phyloP scores from a whole-genome alignment of 2,797 vertebrate genomes.

The Myiotriccus ornatus region DNA sequence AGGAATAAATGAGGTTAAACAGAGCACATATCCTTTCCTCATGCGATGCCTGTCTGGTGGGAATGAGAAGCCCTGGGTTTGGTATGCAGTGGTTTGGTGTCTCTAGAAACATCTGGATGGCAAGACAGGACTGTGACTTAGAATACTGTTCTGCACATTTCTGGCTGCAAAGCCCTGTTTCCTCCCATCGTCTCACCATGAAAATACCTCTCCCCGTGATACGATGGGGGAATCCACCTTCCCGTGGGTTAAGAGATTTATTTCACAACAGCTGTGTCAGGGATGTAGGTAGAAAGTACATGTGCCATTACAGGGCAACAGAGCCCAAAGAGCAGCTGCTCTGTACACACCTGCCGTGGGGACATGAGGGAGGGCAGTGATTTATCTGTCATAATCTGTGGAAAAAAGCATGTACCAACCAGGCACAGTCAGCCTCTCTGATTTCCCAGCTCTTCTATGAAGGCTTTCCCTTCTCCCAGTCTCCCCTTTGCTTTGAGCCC shows the following conservation, averaged over 20 bases:
- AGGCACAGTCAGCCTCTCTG: neutral
- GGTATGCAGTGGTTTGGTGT: slow-evolving; percentile 27
- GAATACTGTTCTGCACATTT: neutral
- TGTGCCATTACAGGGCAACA: neutral
- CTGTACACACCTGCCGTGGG: neutral
- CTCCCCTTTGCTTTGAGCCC: neutral
- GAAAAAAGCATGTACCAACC: neutral
- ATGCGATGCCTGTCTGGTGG: slow-evolving; percentile 23
- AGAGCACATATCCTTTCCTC: slow-evolving; percentile 28
- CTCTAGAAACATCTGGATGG: slow-evolving; percentile 63
- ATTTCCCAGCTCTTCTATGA: neutral
- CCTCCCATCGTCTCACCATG: neutral
- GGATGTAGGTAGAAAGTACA: slow-evolving; percentile 4
- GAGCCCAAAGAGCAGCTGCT: slow-evolving; percentile 29
- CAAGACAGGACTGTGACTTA: neutral
- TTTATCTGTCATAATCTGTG: slow-evolving; percentile 8
- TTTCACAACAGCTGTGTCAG: slow-evolving; percentile 33
- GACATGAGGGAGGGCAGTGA: neutral
- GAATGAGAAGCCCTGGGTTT: slow-evolving; percentile 29
- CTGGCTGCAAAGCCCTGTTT: neutral
- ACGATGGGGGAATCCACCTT: slow-evolving; percentile 27
- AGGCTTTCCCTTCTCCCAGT: neutral
- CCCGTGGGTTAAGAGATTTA: slow-evolving; percentile 21
- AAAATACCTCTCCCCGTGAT: neutral
- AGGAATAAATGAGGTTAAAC: slow-evolving; percentile 64